Percentiles rank a stretch among this genome's conserved stretches.
Evolutionary conservation across 2,797 vertebrate species (phyloP).

Genomic region (Tapera naevia): DNA sequence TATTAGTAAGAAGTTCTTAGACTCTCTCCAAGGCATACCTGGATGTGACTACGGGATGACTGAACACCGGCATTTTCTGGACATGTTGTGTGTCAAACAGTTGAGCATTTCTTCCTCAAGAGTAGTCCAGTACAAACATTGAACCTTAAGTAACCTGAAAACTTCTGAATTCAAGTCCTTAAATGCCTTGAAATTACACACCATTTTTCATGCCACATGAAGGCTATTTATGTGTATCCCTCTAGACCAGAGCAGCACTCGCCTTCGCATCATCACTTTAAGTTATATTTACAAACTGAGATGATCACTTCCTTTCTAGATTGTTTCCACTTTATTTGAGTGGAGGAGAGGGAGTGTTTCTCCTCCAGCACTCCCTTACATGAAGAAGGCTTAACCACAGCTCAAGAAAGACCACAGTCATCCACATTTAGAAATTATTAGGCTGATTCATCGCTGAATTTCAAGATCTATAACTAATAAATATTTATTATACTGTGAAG

Average conservation of each 20-base stretch:
- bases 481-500: neutral
- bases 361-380: neutral
- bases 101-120: neutral
- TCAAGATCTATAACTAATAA: neutral
- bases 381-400: neutral
- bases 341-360: rapidly evolving
- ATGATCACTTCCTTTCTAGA: neutral
- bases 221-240: neutral
- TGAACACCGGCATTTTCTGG: neutral
- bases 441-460: neutral
- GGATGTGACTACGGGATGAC: neutral
- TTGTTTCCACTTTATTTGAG: neutral
- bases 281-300: neutral
- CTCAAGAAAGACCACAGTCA: neutral
- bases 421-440: neutral
- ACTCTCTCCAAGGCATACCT: neutral
- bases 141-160: neutral
- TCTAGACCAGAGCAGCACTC: neutral
- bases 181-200: neutral
- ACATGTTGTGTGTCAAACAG: neutral
- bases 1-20: neutral
- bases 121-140: neutral
- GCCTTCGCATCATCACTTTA: neutral
- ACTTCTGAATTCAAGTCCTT: neutral
- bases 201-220: neutral